These are phyloP conservation scores for Hyalella azteca DNA, from an alignment of 2,888 invertebrate genomes.

Conservation along the genomic window DNA sequence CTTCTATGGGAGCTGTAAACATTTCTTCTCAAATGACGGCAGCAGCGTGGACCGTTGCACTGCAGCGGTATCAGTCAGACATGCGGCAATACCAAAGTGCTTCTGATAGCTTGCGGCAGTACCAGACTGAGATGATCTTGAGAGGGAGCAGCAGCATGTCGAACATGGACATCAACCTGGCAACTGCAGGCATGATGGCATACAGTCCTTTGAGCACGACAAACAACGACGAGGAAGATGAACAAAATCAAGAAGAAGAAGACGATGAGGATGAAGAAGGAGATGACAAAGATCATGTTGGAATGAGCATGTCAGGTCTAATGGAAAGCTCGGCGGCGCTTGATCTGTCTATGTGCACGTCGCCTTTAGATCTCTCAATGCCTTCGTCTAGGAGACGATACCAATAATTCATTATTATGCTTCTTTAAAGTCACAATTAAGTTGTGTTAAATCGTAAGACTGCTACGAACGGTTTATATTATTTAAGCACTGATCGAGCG, in stretches of 20 bases:
- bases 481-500: too few species aligned
- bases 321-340: constrained; percentile 41
- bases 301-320: background rate
- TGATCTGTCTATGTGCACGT: constrained; percentile 55
- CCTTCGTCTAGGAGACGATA: constrained; percentile 50
- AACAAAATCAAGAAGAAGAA: constrained; percentile 31
- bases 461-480: too few species aligned
- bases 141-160: constrained; percentile 43
- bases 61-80: constrained; percentile 46
- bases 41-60: constrained; percentile 53
- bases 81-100: background rate
- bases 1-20: background rate
- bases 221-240: constrained; percentile 45
- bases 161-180: constrained; percentile 25
- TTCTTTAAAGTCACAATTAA: too few species aligned
- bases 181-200: constrained; percentile 38
- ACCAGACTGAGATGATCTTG: constrained; percentile 43
- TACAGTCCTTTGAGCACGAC: constrained; percentile 29
- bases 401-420: too few species aligned
- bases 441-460: too few species aligned
- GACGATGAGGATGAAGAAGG: constrained; percentile 42
- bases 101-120: background rate
- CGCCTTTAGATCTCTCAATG: constrained; percentile 55
- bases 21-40: constrained; percentile 30
- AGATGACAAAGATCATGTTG: constrained; percentile 41